Evolutionary conservation across 2,888 invertebrate species (phyloP).

Genomic region (Drosophila affinis): DNA sequence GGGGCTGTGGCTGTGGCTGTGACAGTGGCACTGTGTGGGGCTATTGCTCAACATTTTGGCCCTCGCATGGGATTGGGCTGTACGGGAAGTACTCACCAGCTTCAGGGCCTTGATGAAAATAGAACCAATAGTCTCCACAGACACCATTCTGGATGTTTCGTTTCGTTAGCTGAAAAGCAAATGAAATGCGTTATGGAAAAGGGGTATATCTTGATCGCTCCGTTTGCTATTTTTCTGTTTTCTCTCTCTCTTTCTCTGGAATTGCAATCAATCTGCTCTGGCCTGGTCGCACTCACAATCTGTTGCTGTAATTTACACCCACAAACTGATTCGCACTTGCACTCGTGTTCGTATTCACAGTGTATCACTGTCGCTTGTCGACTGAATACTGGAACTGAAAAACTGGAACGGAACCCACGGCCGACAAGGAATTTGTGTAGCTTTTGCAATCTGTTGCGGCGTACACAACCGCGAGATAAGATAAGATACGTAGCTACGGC

Average conservation of each 20-base stretch:
- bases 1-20: background rate
- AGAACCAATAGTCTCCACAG: slow-evolving; percentile 91
- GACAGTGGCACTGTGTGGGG: background rate
- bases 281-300: slow-evolving; percentile 27
- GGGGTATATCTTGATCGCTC: background rate
- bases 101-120: slow-evolving; percentile 92
- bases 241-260: background rate
- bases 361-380: slow-evolving; percentile 73
- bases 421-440: slow-evolving; percentile 46
- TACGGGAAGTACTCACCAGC: slow-evolving; percentile 85
- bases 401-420: slow-evolving; percentile 44
- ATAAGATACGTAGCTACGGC: slow-evolving; percentile 26
- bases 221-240: too few relatives aligned
- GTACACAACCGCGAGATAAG: slow-evolving; percentile 53
- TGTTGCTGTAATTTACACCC: slow-evolving; percentile 35
- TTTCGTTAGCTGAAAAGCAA: slow-evolving; percentile 7
- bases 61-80: background rate
- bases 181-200: slow-evolving; percentile 8
- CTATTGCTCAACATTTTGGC: slow-evolving; percentile 82
- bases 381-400: slow-evolving; percentile 60
- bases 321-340: slow-evolving; percentile 24
- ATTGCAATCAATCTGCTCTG: slow-evolving; percentile 4
- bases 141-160: slow-evolving; percentile 87
- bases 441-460: slow-evolving; percentile 70
- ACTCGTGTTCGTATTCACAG: slow-evolving; percentile 49